Evolutionary conservation across 2,888 invertebrate species (phyloP), one percentile per base, ranked within the genome.

Genomic region (Gryllus longicercus): DNA sequence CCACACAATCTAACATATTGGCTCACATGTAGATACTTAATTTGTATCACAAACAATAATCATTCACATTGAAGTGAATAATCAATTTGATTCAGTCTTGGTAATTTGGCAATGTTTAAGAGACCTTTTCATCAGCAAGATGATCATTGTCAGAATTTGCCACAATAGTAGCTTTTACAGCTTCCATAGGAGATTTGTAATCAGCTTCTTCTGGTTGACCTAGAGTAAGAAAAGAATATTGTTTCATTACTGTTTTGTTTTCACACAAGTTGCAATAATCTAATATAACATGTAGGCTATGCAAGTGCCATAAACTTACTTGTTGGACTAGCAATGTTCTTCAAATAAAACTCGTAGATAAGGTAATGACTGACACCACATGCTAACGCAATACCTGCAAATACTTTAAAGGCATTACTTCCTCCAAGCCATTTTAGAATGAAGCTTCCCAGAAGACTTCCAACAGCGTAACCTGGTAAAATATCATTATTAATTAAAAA

Each of bases 391-490:
- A 89, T 81, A 0, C 80, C 82, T 75, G 88, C 87, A 80, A 89
- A 91, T 82, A 90, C 87, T 83, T 88, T 88, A 81, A 92, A 88
- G 2, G 92, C 89, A 5, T 83, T 84, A 76, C 87, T 87, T 0
- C 94, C 94, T 0, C 94, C 94, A 18, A 90, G 85, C 81, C 88
- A 87, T 80, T 90, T 89, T 85, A 93, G 94, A 76, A 94, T 85
- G 81, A 92, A 87, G 1, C 95, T 95, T 2, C 95, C 94, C 5
- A 93, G 85, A 0, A 95, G 86, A 63, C 94, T 94, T 0, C 95
- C 95, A 78, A 95, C 86, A 0, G 82, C 81, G 75, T 81, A 82
- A n/a, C 82, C 82, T 82, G 50, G n/a, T 38, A 8, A 38, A 38
- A 80, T 75, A 77, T 14, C 25, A 77, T 38, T 8, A 38, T 38